These are phyloP conservation scores for Silvanus unidentatus DNA, from an alignment of 2,888 invertebrate species.

Conservation along the genomic window DNA sequence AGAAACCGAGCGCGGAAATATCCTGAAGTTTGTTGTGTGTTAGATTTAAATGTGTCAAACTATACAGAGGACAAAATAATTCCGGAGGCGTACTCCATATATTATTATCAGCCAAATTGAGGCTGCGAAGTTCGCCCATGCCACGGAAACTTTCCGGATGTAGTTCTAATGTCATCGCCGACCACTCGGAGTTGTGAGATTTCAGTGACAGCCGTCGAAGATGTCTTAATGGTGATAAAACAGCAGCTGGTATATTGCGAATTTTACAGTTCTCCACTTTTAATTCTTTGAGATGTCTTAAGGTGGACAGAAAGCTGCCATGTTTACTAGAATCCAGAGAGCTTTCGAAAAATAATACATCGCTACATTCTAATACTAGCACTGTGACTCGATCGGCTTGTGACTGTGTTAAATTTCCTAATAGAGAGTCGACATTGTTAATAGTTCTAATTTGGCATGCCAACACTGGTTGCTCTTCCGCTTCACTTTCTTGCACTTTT, in stretches of 20 bases:
- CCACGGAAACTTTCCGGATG: conserved; percentile 66
- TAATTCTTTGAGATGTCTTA: conserved; percentile 62
- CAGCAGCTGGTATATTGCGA: conserved; percentile 64
- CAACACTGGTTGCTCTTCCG: conserved; percentile 52
- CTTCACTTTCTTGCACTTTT: conserved; percentile 52
- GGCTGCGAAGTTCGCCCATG: conserved; percentile 58
- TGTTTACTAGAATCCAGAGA: conserved; percentile 50
- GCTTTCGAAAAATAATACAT: conserved; percentile 68
- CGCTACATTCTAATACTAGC: conserved; percentile 66
- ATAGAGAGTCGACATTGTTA: conserved; percentile 60
- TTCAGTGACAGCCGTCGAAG: conserved; percentile 62
- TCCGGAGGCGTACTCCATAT: conserved; percentile 70
- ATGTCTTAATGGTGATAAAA: conserved; percentile 61
- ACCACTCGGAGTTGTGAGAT: conserved; percentile 75
- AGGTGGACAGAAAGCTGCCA: conserved; percentile 53
- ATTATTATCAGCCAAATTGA: conserved; percentile 71
- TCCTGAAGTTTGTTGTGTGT: conserved; percentile 75
- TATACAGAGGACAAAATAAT: conserved; percentile 66
- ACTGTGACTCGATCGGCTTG: conserved; percentile 65
- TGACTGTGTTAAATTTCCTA: conserved; percentile 62
- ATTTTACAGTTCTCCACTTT: conserved; percentile 73
- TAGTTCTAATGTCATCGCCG: conserved; percentile 70
- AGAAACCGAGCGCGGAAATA: conserved; percentile 67
- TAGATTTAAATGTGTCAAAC: conserved; percentile 64
- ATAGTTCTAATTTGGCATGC: conserved; percentile 69